A percentile compares a stretch with the other conserved stretches of the same genome.
Evolutionary conservation across 2,797 vertebrate species (phyloP).

Genomic region (Mormyrops boulengeri): DNA sequence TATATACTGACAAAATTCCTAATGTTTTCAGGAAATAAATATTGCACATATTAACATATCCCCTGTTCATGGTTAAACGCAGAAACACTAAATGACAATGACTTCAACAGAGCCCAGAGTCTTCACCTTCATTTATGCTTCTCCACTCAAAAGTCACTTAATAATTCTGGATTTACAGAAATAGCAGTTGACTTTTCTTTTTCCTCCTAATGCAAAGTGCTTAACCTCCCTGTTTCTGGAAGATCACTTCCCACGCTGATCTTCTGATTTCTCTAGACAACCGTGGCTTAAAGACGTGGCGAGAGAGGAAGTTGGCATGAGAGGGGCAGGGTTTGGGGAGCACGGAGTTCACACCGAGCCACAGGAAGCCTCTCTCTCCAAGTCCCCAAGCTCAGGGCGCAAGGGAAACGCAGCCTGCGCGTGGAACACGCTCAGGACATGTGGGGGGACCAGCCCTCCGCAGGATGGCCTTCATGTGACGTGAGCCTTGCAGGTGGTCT

Average conservation of each 20-base stretch:
- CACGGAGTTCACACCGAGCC: neutral
- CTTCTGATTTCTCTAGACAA: slow-evolving; percentile 13
- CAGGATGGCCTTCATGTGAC: neutral
- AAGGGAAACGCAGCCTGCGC: neutral
- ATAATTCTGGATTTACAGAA: slow-evolving; percentile 17
- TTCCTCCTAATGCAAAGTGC: neutral
- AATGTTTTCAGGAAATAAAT: neutral
- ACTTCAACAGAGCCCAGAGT: neutral
- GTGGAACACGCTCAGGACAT: neutral
- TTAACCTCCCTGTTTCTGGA: neutral
- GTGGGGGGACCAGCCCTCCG: neutral
- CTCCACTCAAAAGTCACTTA: slow-evolving; percentile 12
- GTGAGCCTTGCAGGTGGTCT: slow-evolving; percentile 5
- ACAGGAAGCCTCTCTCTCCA: neutral
- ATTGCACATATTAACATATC: neutral
- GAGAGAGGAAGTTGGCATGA: neutral
- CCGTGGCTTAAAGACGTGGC: neutral
- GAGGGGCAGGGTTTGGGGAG: neutral
- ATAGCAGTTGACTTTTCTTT: neutral
- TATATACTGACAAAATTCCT: slow-evolving; percentile 5
- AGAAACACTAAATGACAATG: neutral
- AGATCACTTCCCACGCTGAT: slow-evolving; percentile 14
- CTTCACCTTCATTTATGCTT: slow-evolving; percentile 4
- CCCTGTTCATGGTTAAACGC: neutral
- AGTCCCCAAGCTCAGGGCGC: neutral